Evolutionary conservation across 2,888 invertebrate species (phyloP).

Genomic region (Aphidius colemani): DNA sequence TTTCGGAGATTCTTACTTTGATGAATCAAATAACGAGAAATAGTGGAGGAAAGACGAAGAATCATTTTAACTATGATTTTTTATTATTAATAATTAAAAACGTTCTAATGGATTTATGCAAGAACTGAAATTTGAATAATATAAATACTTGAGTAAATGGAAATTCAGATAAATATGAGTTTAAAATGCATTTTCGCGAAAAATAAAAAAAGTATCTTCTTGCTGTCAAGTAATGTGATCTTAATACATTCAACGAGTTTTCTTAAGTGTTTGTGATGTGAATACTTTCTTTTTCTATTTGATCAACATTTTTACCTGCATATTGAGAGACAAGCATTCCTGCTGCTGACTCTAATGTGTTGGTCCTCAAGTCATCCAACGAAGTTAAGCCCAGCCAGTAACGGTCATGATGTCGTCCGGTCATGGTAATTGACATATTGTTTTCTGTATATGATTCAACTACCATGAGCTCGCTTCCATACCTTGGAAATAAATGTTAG

Average conservation of each 20-base stretch:
- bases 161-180: slow-evolving; percentile 22
- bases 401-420: slow-evolving; percentile 71
- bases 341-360: slow-evolving; percentile 92
- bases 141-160: slow-evolving; percentile 34
- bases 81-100: too few species aligned
- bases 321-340: slow-evolving; percentile 90
- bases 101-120: slow-evolving; percentile 7
- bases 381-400: slow-evolving; percentile 92
- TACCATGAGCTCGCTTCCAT: slow-evolving; percentile 92
- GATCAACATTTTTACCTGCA: too few species aligned
- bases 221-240: slow-evolving; percentile 52
- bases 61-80: too few species aligned
- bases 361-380: slow-evolving; percentile 88
- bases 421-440: slow-evolving; percentile 83
- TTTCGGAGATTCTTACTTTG: too few species aligned
- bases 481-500: slow-evolving; percentile 68
- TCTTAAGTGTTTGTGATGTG: too few species aligned
- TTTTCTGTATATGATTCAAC: slow-evolving; percentile 91
- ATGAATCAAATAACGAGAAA: too few species aligned
- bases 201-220: slow-evolving; percentile 57
- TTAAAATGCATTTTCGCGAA: slow-evolving; percentile 36
- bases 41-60: too few species aligned
- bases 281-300: too few species aligned
- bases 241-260: slow-evolving; percentile 43
- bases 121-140: slow-evolving; percentile 28